Conservation (phyloP, 2,797 vertebrate species). For the Silurus aristotelis region DNA sequence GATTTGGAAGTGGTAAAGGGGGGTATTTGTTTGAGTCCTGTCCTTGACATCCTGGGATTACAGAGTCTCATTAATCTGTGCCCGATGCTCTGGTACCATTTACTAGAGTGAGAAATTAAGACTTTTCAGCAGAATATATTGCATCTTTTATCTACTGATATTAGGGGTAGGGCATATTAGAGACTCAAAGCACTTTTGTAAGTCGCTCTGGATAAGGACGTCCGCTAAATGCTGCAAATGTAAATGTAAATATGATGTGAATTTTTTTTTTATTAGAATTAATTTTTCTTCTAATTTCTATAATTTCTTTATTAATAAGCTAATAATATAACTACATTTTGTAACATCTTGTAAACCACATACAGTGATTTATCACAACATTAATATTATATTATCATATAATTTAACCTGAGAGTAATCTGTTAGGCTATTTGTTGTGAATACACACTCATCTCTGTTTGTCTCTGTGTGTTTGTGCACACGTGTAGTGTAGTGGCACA, state of each 20-base stretch:
- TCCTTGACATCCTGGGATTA: background rate
- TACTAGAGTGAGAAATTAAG: background rate
- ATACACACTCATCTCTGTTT: too few species aligned
- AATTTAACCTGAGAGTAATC: background rate
- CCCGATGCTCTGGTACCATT: background rate
- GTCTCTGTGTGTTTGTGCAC: too few species aligned
- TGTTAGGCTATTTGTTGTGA: too few species aligned
- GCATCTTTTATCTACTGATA: background rate
- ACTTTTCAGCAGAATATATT: background rate
- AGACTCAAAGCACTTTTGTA: too few species aligned
- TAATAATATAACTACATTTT: too few species aligned
- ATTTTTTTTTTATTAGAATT: too few species aligned
- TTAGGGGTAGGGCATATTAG: background rate
- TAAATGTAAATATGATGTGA: background rate
- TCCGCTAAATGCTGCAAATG: too few species aligned
- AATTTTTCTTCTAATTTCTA: too few species aligned
- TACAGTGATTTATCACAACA: background rate
- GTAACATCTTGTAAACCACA: too few species aligned
- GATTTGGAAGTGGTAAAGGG: background rate
- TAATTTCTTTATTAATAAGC: too few species aligned
- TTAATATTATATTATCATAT: background rate
- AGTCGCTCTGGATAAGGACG: too few species aligned
- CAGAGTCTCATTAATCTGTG: background rate
- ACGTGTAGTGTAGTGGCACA: too few species aligned
- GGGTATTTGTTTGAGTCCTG: background rate